Base-by-base conservation (phyloP, 2,113 vertebrate species). In the Aplodontia rufa region DNA sequence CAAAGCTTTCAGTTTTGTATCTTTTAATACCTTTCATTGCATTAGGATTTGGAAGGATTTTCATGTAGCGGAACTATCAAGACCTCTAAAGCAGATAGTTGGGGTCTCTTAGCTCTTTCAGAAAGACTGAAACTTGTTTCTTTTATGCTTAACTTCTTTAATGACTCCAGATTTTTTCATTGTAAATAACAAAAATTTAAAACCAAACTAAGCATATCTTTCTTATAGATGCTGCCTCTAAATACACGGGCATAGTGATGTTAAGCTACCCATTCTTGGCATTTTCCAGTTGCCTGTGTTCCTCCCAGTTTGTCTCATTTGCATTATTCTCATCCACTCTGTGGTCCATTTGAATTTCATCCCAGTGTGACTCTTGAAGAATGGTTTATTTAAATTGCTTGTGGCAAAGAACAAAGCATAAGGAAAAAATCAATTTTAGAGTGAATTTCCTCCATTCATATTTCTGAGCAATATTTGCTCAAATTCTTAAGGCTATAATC, bases 391-490 rank as follows among this genome's bases (percentile, higher is more conserved):
- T 96, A 91, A 87, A 79, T 32, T 86, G 10, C 30, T 75, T 72
- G 35, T 26, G 51, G 82, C 6, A 19, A 91, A 88, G 24, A 91
- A 87, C 40, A 96, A 88, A 90, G 22, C 42, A 75, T 45, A 69
- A 82, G 69, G 62, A 8, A n/a, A 85, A 89, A 85, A 49, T 80
- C 32, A 32, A 68, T 95, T 96, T 55, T 83, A 75, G 16, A 85
- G 17, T 95, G 55, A 86, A 83, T 83, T 30, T 91, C 95, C 58
- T 91, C n/a, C 60, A 94, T 83, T 94, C 75, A 53, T 79, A 37
- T 80, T 94, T 91, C 35, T 66, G 20, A 91, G 45, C 35, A 91
- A 49, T 87, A 93, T 75, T 96, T 97, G 49, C 83, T 80, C 84
- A 68, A 71, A 86, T 78, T 47, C 55, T 93, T 75, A 80, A 74